Percentiles rank a stretch among this genome's conserved stretches.
Evolutionary conservation across 92 coral and sea anemone species (phyloP).

Genomic region (Porites rus): DNA sequence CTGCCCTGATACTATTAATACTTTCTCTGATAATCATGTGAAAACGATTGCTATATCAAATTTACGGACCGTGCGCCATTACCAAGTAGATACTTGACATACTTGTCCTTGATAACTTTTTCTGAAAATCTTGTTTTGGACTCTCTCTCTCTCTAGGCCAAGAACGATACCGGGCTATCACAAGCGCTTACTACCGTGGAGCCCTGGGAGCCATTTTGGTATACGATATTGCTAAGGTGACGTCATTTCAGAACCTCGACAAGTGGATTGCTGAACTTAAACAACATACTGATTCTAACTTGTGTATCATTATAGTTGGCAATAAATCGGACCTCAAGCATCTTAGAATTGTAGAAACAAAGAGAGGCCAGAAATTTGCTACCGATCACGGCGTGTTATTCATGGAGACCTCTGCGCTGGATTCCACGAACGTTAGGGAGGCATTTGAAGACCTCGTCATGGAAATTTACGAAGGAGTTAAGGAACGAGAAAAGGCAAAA

Average conservation of each 20-base stretch:
- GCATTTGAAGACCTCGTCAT: slow-evolving; percentile 91
- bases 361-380: slow-evolving; percentile 84
- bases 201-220: slow-evolving; percentile 97
- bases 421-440: slow-evolving; percentile 87
- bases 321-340: slow-evolving; percentile 95
- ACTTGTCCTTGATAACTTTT: not conserved
- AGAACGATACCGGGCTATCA: slow-evolving; percentile 99
- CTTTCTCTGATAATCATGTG: too few species aligned
- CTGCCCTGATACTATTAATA: too few species aligned
- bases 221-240: slow-evolving; percentile 95
- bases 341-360: slow-evolving; percentile 90
- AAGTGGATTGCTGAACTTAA: slow-evolving; percentile 92
- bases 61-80: too few species aligned
- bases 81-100: not conserved
- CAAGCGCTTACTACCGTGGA: slow-evolving; percentile 99
- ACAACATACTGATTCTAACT: slow-evolving; percentile 80
- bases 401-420: slow-evolving; percentile 96
- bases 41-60: too few species aligned
- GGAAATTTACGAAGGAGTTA: slow-evolving; percentile 85
- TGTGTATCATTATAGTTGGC: slow-evolving; percentile 90
- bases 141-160: slow-evolving; percentile 72
- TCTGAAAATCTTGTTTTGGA: not conserved
- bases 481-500: slow-evolving; percentile 68
- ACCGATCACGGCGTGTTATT: slow-evolving; percentile 86
- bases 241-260: slow-evolving; percentile 91